These are phyloP conservation scores for Castor canadensis DNA, from an alignment of 2,113 vertebrate species.

Conservation along the genomic window DNA sequence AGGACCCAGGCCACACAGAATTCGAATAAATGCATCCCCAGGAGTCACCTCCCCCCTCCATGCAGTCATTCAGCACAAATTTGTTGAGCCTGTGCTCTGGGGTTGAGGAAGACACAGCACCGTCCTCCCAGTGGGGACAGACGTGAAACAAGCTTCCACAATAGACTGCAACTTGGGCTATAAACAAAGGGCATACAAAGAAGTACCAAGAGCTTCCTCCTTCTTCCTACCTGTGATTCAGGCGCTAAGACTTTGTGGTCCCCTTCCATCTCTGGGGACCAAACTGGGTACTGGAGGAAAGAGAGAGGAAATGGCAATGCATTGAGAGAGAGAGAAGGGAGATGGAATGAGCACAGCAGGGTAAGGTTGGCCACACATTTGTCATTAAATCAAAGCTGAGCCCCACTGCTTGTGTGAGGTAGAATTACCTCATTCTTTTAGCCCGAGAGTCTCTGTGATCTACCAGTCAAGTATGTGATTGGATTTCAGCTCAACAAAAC, in stretches of 20 bases:
- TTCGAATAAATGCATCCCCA: neutral
- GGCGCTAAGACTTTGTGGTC: neutral
- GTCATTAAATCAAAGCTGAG: slow-evolving; percentile 85
- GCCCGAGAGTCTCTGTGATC: slow-evolving; percentile 95
- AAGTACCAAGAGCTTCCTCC: neutral
- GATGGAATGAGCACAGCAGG: slow-evolving; percentile 56
- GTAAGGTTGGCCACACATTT: slow-evolving; percentile 86
- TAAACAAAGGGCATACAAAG: neutral
- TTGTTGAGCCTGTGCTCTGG: neutral
- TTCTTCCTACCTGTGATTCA: neutral
- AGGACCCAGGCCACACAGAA: neutral
- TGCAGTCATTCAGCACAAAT: neutral
- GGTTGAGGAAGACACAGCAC: no score
- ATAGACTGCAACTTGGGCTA: neutral
- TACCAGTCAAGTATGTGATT: slow-evolving; percentile 99
- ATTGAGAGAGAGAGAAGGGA: slow-evolving; percentile 28
- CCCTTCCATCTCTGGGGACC: neutral
- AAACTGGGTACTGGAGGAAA: neutral
- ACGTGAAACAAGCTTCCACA: neutral
- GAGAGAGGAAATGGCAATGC: slow-evolving; percentile 34
- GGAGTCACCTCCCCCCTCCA: neutral
- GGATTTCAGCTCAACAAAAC: slow-evolving; percentile 99
- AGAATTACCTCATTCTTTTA: slow-evolving; percentile 91
- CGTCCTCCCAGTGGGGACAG: neutral
- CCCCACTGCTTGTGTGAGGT: slow-evolving; percentile 90